Base-by-base conservation (phyloP, 2,888 invertebrate genomes). In the Nematopogon swammerdamellus region DNA sequence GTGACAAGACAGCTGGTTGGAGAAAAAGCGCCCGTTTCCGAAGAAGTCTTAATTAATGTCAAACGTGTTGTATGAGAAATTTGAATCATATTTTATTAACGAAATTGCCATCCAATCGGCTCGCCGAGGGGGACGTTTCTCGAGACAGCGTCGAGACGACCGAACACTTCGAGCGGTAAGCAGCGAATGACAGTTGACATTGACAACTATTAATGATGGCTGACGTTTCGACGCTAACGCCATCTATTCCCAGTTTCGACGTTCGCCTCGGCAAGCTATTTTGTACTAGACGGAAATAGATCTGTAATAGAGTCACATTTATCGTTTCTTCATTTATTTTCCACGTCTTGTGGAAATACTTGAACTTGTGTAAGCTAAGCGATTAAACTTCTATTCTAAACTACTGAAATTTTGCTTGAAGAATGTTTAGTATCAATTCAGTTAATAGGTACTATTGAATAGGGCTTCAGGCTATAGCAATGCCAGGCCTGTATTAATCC, bases 181-280 rank as follows among this genome's bases (percentile, higher is more conserved):
- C 45, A 47, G 44, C 49, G 51, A 54, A 50, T 56, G 56, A 53
- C 57, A 52, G 47, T 52, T 59, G 60, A 58, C 59, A 53, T 61
- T 63, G 65, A 65, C 64, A 63, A 57, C 59, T 59, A 62, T 61
- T 63, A 64, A 63, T 63, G 64, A 63, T 57, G 55, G 59, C 58
- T 52, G 62, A 61, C 61, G 56, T 55, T 54, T 54, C 50, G 55
- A 52, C 48, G 48, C 17, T 30, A 58, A 56, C 60, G 59, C 60
- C 60, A 60, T 60, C 60, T 62, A 59, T 56, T 54, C 55, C 50
- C 50, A 50, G 36, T 36, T 36, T 36, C 36, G 36, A 36, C 11
- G 11, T 3, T 14, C 36, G 8, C n/a, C 36, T 36, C 14, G 3
- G 36, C 14, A 14, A 36, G n/a, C 36, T 36, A 36, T 8, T 36